Conservation (phyloP, 2,113 vertebrate genomes). For the Ploceus nigricollis region DNA sequence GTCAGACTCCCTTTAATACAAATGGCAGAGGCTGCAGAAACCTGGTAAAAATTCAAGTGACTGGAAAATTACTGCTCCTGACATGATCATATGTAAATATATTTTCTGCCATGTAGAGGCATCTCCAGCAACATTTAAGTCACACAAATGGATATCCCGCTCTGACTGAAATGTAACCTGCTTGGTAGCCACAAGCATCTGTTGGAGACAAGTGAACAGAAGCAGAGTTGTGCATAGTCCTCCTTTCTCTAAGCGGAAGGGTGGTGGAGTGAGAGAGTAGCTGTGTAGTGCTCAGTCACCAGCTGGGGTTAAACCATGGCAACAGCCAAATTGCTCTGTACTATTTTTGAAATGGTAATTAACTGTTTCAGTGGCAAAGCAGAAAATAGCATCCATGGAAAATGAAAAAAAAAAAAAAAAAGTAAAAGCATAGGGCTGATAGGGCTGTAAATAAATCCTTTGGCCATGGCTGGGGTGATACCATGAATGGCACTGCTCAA, state of each 20-base stretch:
- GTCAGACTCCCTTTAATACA: background rate
- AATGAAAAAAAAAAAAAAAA: background rate
- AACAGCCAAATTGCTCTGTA: background rate
- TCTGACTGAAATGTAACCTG: background rate
- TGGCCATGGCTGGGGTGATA: background rate
- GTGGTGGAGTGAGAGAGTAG: accelerated
- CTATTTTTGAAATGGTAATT: background rate
- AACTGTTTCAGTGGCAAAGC: background rate
- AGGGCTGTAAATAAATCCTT: background rate
- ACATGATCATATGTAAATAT: background rate
- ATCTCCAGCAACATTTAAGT: background rate
- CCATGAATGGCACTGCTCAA: too few species aligned
- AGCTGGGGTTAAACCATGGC: accelerated
- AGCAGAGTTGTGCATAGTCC: background rate
- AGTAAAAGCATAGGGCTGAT: accelerated
- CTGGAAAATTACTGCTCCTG: background rate
- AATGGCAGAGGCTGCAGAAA: background rate
- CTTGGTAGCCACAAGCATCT: background rate
- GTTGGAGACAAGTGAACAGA: background rate
- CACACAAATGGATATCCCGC: background rate
- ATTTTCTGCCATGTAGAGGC: background rate
- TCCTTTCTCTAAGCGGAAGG: background rate
- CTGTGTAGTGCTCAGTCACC: background rate
- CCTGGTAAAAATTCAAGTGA: background rate
- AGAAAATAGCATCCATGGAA: background rate